These are phyloP conservation scores for Gobiocypris rarus DNA, from an alignment of 2,113 vertebrate genomes.

Conservation along the genomic window DNA sequence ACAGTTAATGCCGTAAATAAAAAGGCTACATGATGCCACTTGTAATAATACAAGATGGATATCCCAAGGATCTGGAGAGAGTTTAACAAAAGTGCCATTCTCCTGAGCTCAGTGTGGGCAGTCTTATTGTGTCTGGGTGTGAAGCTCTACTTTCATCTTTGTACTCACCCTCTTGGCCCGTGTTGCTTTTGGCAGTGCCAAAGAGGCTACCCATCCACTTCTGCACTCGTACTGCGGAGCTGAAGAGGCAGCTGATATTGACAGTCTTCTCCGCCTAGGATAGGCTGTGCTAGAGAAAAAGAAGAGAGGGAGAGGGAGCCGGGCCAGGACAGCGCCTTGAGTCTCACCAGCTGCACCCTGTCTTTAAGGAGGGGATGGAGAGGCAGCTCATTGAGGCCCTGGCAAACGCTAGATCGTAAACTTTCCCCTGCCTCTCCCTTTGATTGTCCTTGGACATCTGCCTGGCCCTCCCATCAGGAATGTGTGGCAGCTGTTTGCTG, in stretches of 20 bases:
- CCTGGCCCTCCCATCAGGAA: slow-evolving; percentile 95
- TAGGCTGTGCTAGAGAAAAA: slow-evolving; percentile 59
- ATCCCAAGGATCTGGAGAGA: slow-evolving; percentile 24
- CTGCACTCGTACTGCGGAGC: slow-evolving; percentile 61
- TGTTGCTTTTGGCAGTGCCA: slow-evolving; percentile 56
- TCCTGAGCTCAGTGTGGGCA: slow-evolving; percentile 28
- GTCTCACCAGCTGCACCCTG: slow-evolving; percentile 92
- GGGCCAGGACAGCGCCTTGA: slow-evolving; percentile 81
- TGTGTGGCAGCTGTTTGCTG: slow-evolving; percentile 96
- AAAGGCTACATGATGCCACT: slow-evolving; percentile 22
- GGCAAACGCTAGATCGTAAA: slow-evolving; percentile 95
- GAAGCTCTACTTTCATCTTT: slow-evolving; percentile 47
- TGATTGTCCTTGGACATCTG: slow-evolving; percentile 99
- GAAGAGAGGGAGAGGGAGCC: slow-evolving; percentile 65
- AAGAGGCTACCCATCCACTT: slow-evolving; percentile 55
- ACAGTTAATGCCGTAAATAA: slow-evolving; percentile 28
- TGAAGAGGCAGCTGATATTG: slow-evolving; percentile 66
- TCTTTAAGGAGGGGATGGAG: slow-evolving; percentile 91
- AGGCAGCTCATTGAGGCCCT: slow-evolving; percentile 88
- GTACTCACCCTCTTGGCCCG: slow-evolving; percentile 49
- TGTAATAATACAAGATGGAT: slow-evolving; percentile 33
- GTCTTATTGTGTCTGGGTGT: slow-evolving; percentile 37
- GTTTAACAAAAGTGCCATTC: slow-evolving; percentile 37
- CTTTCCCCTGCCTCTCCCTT: slow-evolving; percentile 91
- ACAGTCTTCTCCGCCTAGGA: slow-evolving; percentile 59